Conservation (phyloP, 1,140 invertebrate species). For the Euura saliciscinereae region DNA sequence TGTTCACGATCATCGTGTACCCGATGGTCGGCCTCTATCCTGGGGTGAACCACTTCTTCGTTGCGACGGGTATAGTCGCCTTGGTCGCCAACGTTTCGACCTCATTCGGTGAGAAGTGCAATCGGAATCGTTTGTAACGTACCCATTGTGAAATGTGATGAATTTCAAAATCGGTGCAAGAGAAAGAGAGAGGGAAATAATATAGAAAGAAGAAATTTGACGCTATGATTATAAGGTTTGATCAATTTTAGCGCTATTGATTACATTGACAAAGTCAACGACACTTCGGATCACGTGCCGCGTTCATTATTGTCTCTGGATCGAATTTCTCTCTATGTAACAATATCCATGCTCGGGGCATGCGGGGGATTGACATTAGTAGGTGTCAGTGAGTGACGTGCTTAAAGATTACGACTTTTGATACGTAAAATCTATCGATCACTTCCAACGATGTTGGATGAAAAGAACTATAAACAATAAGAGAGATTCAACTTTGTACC, state of each 20-base stretch:
- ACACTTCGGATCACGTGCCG: not conserved
- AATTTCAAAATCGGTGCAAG: no score
- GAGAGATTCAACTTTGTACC: no score
- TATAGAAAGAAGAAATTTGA: not conserved
- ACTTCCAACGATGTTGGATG: no score
- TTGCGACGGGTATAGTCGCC: conserved; percentile 74
- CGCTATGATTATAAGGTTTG: not conserved
- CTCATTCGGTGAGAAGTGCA: conserved; percentile 78
- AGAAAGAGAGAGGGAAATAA: no score
- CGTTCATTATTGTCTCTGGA: not conserved
- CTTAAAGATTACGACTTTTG: not conserved
- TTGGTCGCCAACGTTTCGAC: conserved; percentile 90
- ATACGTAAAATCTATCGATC: no score
- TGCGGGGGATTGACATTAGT: not conserved
- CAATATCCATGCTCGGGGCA: not conserved
- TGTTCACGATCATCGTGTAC: conserved; percentile 87
- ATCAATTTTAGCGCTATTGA: not conserved
- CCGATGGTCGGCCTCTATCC: conserved; percentile 86
- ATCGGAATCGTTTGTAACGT: not conserved
- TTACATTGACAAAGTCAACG: not conserved
- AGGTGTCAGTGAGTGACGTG: not conserved
- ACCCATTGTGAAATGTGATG: no score
- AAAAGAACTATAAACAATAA: no score
- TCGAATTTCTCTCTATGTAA: not conserved
- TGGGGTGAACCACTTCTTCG: conserved; percentile 73